phyloP scores from a whole-genome alignment of 2,888 invertebrate species.

The Gisinianus flammeolus region DNA sequence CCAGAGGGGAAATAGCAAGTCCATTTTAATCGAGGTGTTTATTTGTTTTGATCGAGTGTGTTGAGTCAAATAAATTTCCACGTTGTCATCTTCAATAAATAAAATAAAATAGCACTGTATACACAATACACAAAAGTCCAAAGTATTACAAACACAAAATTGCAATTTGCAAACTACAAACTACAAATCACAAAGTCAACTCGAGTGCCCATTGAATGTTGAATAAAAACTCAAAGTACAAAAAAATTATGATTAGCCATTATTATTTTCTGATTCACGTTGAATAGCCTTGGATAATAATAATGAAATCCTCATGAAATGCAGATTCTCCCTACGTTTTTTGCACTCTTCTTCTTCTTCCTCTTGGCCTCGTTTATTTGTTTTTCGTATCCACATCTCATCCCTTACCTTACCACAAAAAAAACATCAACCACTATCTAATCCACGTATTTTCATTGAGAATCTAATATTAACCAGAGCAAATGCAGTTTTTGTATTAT shows the following conservation, averaged over 20 bases:
- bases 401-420: background rate
- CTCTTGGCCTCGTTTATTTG: slow-evolving; percentile 9
- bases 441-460: too few species aligned
- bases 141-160: background rate
- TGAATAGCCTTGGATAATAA: background rate
- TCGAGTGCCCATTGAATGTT: background rate
- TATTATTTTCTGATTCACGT: background rate
- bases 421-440: too few species aligned
- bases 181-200: too few species aligned
- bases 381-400: background rate
- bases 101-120: background rate
- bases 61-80: background rate
- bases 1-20: background rate
- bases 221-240: background rate
- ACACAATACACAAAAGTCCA: background rate
- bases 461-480: too few species aligned
- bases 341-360: background rate
- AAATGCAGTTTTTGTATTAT: too few species aligned
- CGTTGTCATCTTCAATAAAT: background rate
- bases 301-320: too few species aligned
- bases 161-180: too few species aligned
- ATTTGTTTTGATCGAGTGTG: background rate
- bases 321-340: background rate
- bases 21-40: background rate
- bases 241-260: slow-evolving; percentile 1